A percentile compares a stretch with the other conserved stretches of the same genome.
Evolutionary conservation across 2,888 invertebrate genomes (phyloP).

Genomic region (Aspidiotus rigidus): DNA sequence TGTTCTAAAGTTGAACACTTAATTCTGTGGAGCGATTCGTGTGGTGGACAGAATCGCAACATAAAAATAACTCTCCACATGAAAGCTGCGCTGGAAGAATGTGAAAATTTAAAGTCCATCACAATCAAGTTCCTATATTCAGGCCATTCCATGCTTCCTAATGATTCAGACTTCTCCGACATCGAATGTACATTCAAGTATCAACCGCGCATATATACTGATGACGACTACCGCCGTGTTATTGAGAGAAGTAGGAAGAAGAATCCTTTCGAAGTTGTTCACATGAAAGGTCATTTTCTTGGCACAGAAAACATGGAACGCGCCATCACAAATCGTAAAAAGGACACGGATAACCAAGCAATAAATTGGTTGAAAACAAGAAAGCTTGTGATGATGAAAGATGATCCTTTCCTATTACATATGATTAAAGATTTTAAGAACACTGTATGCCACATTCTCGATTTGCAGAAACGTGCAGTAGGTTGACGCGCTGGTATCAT

Average conservation of each 20-base stretch:
- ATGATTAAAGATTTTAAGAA: neutral
- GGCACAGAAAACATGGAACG: slow-evolving; percentile 12
- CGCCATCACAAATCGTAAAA: slow-evolving; percentile 14
- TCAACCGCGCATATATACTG: slow-evolving; percentile 27
- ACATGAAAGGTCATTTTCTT: slow-evolving; percentile 33
- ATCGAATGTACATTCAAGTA: slow-evolving; percentile 36
- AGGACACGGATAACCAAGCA: neutral
- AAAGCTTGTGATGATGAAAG: neutral
- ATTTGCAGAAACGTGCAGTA: too few species aligned
- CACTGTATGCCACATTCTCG: too few species aligned
- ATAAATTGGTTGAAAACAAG: neutral
- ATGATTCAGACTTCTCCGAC: slow-evolving; percentile 38
- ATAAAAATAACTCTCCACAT: slow-evolving; percentile 37
- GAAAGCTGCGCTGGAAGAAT: slow-evolving; percentile 34
- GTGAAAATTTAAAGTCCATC: slow-evolving; percentile 35
- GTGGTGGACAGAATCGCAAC: slow-evolving; percentile 38
- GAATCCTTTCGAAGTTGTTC: slow-evolving; percentile 32
- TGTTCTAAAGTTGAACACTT: slow-evolving; percentile 34
- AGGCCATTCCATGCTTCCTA: slow-evolving; percentile 37
- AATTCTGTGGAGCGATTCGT: slow-evolving; percentile 37
- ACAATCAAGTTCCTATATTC: slow-evolving; percentile 36
- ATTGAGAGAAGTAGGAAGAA: neutral
- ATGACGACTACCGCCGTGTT: slow-evolving; percentile 29
- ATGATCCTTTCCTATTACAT: neutral
- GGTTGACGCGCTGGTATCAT: too few species aligned